Percentiles rank a stretch among this genome's conserved stretches.
Evolutionary conservation across 2,797 vertebrate species (phyloP).

Genomic region (Tympanoctomys barrerae): DNA sequence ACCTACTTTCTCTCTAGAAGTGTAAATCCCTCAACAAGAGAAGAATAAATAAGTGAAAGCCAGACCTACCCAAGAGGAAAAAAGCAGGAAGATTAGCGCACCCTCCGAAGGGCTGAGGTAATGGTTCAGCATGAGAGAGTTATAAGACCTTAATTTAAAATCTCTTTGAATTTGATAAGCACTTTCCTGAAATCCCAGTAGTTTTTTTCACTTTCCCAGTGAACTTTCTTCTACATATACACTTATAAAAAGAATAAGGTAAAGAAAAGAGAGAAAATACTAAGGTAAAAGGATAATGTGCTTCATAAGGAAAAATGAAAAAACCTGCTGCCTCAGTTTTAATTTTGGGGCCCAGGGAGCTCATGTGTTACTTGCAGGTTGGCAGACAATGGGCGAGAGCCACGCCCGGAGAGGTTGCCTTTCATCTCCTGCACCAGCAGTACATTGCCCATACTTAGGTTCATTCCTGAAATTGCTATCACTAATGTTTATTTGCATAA

Average conservation of each 20-base stretch:
- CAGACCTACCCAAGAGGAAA: not conserved
- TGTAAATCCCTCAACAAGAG: not conserved
- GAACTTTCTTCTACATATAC: not conserved
- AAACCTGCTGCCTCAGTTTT: not conserved
- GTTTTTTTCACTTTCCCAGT: slow-evolving; percentile 20
- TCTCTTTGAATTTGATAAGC: slow-evolving; percentile 65
- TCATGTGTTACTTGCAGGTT: not conserved
- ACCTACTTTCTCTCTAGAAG: slow-evolving; percentile 58
- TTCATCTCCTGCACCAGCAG: not conserved
- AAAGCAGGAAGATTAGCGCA: not conserved
- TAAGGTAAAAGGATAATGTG: not conserved
- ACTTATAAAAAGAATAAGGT: not conserved
- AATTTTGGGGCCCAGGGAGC: not conserved
- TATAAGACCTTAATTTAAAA: slow-evolving; percentile 22
- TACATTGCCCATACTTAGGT: not conserved
- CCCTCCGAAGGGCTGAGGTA: not conserved
- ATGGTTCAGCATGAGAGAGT: slow-evolving; percentile 36
- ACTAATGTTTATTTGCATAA: not conserved
- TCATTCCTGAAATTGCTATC: not conserved
- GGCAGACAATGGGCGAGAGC: not conserved
- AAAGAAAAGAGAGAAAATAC: slow-evolving; percentile 21
- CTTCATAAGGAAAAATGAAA: not conserved
- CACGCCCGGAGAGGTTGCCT: rapidly evolving
- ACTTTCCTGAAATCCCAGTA: slow-evolving; percentile 31
- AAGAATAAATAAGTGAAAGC: slow-evolving; percentile 38